Conservation (phyloP, 2,113 vertebrate species). For the Atrichornis clamosus region DNA sequence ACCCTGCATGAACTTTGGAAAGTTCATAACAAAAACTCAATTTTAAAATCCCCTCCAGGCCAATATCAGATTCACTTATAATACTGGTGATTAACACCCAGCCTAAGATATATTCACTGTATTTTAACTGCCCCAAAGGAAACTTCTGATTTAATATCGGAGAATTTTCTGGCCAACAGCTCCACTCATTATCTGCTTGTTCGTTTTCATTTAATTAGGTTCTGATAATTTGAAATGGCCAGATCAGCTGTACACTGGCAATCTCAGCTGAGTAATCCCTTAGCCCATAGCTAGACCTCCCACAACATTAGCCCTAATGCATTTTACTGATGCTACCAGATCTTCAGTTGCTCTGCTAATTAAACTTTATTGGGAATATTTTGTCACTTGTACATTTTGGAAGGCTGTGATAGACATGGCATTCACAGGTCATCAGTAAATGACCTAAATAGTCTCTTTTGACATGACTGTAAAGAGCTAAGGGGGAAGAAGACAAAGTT, state of each 20-base stretch:
- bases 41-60: slow-evolving; percentile 20
- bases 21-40: background rate
- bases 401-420: background rate
- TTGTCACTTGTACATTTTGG: background rate
- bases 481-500: background rate
- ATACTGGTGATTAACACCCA: slow-evolving; percentile 30
- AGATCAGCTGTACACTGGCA: slow-evolving; percentile 16
- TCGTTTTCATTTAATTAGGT: slow-evolving; percentile 38
- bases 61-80: background rate
- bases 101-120: background rate
- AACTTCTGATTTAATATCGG: slow-evolving; percentile 34
- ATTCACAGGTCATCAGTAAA: background rate
- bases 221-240: slow-evolving; percentile 32
- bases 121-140: slow-evolving; percentile 42
- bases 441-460: background rate
- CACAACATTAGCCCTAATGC: background rate
- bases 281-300: slow-evolving; percentile 23
- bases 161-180: slow-evolving; percentile 29
- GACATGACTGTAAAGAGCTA: background rate
- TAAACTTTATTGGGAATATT: background rate
- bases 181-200: slow-evolving; percentile 7
- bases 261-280: background rate
- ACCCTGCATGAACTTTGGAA: background rate
- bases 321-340: background rate
- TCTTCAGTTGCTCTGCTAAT: background rate